A percentile compares a stretch with the other conserved stretches of the same genome.
These are phyloP conservation scores for Gasteruption jaculator DNA, from an alignment of 2,888 invertebrate genomes.

Conservation along the genomic window DNA sequence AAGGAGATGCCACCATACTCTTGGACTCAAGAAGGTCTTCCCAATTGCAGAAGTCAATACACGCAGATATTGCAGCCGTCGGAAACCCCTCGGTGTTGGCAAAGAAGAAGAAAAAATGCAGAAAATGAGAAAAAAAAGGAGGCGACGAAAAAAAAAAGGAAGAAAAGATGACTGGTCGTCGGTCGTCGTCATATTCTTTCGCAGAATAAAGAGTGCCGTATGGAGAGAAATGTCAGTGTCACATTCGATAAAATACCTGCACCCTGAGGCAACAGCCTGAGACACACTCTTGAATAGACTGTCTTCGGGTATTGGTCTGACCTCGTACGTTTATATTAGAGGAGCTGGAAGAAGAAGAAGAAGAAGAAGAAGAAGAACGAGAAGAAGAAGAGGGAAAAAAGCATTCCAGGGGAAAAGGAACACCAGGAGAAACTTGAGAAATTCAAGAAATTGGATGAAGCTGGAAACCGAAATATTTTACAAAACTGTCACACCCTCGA, in stretches of 20 bases:
- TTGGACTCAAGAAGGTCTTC: slow-evolving; percentile 33
- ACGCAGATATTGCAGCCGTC: slow-evolving; percentile 42
- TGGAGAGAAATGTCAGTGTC: slow-evolving; percentile 31
- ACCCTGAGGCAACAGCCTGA: slow-evolving; percentile 29
- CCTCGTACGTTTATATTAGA: slow-evolving; percentile 32
- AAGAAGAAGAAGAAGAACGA: too few species aligned
- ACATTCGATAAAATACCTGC: slow-evolving; percentile 43
- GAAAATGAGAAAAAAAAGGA: slow-evolving; percentile 8
- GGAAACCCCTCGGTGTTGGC: slow-evolving; percentile 35
- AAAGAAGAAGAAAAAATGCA: slow-evolving; percentile 11
- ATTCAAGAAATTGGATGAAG: too few species aligned
- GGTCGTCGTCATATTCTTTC: too few species aligned
- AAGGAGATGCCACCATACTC: too few species aligned
- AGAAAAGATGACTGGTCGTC: too few species aligned
- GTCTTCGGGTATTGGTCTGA: slow-evolving; percentile 36
- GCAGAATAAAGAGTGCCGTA: background rate
- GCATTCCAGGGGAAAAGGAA: slow-evolving; percentile 15
- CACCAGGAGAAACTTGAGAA: too few species aligned
- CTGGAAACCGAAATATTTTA: too few species aligned
- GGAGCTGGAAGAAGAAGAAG: too few species aligned
- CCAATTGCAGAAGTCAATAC: slow-evolving; percentile 43
- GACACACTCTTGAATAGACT: slow-evolving; percentile 36
- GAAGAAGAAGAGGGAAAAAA: slow-evolving; percentile 16
- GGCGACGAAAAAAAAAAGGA: slow-evolving; percentile 1
- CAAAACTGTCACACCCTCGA: too few species aligned